Base-by-base conservation (phyloP, 1,140 invertebrate species). In the Drosophila mojavensis region DNA sequence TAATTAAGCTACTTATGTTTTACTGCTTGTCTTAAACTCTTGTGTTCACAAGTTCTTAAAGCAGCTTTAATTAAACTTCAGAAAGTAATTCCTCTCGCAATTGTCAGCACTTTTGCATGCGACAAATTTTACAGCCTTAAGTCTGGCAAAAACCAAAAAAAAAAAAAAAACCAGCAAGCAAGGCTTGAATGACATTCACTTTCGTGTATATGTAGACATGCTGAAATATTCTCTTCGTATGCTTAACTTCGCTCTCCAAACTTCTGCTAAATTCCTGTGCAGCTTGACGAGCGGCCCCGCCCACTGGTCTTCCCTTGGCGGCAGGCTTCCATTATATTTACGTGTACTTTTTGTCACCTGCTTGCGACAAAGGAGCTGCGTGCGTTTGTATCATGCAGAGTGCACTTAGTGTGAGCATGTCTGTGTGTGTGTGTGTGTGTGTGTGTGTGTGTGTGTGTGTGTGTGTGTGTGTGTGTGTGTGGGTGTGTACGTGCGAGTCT, bases 271-370 rank as follows among this genome's bases (percentile, higher is more conserved):
- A 71, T 65, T 58, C 33, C 17, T 64, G 20, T 43, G 41, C 28
- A 45, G 17, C 51, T 48, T 39, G 36, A 39, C 36, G 10, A 13
- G 10, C 36, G 36, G 11, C 10, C 36, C 36, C 36, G 11, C 36
- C 36, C 3, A 13, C 36, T 39, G 36, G 36, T 39, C 36, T 39
- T 39, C 36, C 36, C 36, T 10, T 4, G 11, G 36, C 36, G 36
- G 36, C 6, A 10, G 36, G 36, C 10, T 39, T 39, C 36, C 36
- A 39, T 39, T 39, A 39, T 71, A 43, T 71, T 51, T 59, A 66
- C 72, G 77, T 84, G 73, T 84, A 78, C 69, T 64, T 78, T 70
- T 82, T 88, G 79, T 82, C 73, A 80, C 84, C 73, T 86, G 84
- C 74, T 78, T 71, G 30, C 76, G 83, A 82, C 79, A 88, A 88